Evolutionary conservation across 2,888 invertebrate genomes (phyloP), one percentile per base, ranked within the genome.

Genomic region (Hoplodrina blanda): DNA sequence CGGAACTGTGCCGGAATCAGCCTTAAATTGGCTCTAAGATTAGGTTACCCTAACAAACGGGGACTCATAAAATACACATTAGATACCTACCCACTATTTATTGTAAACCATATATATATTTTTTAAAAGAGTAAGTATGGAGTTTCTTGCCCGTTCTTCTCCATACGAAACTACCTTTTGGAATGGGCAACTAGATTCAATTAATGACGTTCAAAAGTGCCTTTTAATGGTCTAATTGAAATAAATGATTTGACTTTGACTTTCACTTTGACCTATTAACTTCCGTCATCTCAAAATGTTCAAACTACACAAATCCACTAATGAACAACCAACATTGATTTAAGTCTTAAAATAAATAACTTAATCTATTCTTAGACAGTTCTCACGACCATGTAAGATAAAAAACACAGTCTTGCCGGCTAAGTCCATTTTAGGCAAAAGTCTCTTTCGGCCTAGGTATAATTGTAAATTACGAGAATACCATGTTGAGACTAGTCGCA

Each of bases 361-460:
- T 46, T 62, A 55, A 57, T 79, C 41, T 65, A 66, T 44, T 61
- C 44, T 66, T 66, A 68, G 62, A 25, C 41, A 71, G 77, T 90
- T 90, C 91, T 87, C 90, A 90, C 91, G 91, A 76, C 81, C 81
- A 76, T 84, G 76, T 69, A 65, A 62, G 66, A 69, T 73, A 74
- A 76, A 82, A 82, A 75, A 60, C 60, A 80, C 37, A 83, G 85
- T 83, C 71, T 79, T 74, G 75, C 37, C 49, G 54, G 80, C 78
- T 84, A 86, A 80, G 78, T 76, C 94, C 92, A 87, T 93, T 91
- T 92, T 91, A 88, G 91, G 91, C 82, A 85, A 85, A 89, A 83
- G 82, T 74, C 70, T 79, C 84, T 84, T 83, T 76, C 75, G 73
- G 73, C 57, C 11, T 64, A 50, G 62, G 76, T 86, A 77, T 88